Evolutionary conservation across 2,113 vertebrate genomes (phyloP), one percentile per base, ranked within the genome.

Genomic region (Gasterosteus aculeatus): DNA sequence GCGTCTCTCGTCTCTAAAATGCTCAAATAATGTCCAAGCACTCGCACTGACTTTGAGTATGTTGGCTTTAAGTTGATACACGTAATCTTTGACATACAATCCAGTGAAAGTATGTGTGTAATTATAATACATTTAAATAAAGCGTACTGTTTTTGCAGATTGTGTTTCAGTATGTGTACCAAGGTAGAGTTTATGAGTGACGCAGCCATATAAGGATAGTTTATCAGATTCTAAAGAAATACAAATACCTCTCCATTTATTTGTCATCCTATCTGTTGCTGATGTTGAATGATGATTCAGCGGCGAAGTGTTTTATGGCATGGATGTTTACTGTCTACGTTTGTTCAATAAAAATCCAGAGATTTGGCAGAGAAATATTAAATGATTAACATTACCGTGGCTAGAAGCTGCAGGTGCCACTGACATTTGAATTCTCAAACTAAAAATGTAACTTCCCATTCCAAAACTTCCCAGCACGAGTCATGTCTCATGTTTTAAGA

Each of bases 241-340:
- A 7, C 14, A 75, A 78, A 70, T 56, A 26, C 35, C 44, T 51
- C 39, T 31, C 39, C 15, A 47, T 10, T 10, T 56, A 49, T 26
- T 31, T 9, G 22, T 22, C 15, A 65, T 41, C 38, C 1, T 7
- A 47, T 70, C 59, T 35, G 15, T 35, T 47, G 8, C 7, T 10
- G 26, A 84, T 38, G 7, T 38, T 7, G 35, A 66, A 68, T 31
- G 47, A 2, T 56, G 54, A 67, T 9, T 77, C 60, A 56, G 35
- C 2, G 0, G 16, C 26, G 15, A 44, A 8, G 1, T 70, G 46
- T 49, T 80, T 57, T 22, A 38, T 67, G 41, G 10, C 44, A 39
- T 7, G 47, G 16, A 42, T 51, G 44, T 31, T 19, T 7, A 10
- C 5, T n/a, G 10, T 47, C 22, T 42, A 1, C 5, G 29, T 44